Conservation (phyloP, 2,888 invertebrate genomes). For the Ophonus ardosiacus region DNA sequence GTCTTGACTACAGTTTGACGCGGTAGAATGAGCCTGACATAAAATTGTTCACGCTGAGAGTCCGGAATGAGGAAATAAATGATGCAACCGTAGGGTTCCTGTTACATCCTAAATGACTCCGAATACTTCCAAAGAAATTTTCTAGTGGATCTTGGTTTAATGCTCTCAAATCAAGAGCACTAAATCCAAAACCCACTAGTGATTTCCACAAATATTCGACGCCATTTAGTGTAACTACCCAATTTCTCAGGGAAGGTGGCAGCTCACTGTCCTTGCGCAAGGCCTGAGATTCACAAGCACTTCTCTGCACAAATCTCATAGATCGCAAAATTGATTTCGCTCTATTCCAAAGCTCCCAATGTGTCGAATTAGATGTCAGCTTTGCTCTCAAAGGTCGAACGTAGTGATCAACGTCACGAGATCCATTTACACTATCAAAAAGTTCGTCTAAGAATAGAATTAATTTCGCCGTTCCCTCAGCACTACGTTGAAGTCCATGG, state of each 20-base stretch:
- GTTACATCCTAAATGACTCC: constrained; percentile 39
- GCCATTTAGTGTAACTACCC: constrained; percentile 37
- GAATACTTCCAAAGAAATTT: constrained; percentile 34
- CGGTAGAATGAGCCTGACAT: constrained; percentile 12
- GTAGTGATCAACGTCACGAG: constrained; percentile 8
- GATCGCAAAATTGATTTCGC: constrained; percentile 17
- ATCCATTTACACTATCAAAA: constrained; percentile 42
- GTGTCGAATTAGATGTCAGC: background rate
- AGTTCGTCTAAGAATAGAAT: constrained; percentile 25
- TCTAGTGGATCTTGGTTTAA: constrained; percentile 43
- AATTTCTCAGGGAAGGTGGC: constrained; percentile 14
- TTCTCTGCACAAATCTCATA: constrained; percentile 25
- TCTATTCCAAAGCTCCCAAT: constrained; percentile 16
- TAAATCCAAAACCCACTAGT: constrained; percentile 11
- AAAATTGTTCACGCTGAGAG: constrained; percentile 14
- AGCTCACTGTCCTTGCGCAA: background rate
- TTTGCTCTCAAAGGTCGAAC: background rate
- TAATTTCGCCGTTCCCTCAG: constrained; percentile 17
- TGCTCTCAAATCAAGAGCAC: constrained; percentile 1
- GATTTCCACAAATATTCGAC: constrained; percentile 42
- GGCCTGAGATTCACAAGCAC: background rate
- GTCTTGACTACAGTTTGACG: background rate
- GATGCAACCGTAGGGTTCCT: constrained; percentile 26
- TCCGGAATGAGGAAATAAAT: constrained; percentile 35
- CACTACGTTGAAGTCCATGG: background rate